phyloP scores from a whole-genome alignment of 2,113 vertebrate species.

The Python bivittatus region DNA sequence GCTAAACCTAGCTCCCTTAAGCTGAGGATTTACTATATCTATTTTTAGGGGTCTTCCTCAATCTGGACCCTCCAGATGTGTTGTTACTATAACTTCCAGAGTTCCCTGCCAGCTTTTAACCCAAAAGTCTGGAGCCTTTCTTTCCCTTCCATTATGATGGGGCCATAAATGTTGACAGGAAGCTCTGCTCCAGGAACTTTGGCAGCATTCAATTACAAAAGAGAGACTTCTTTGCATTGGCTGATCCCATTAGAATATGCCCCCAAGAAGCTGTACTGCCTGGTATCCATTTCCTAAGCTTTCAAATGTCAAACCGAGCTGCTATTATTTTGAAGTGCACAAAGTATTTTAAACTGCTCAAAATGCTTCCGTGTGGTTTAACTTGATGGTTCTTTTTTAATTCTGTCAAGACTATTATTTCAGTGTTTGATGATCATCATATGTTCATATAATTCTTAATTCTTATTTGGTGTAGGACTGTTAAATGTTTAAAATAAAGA shows the following conservation, averaged over 20 bases:
- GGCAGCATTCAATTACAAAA: background rate
- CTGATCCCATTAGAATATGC: background rate
- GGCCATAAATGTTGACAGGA: background rate
- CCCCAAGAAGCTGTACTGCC: background rate
- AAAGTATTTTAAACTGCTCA: background rate
- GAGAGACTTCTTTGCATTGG: background rate
- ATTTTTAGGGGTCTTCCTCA: background rate
- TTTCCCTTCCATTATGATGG: background rate
- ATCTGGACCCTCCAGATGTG: background rate
- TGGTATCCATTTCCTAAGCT: background rate
- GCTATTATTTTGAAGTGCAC: background rate
- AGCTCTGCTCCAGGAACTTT: background rate
- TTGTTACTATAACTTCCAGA: background rate
- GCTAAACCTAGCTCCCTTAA: background rate
- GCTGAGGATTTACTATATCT: background rate
- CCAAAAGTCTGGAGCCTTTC: background rate
- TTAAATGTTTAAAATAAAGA: background rate
- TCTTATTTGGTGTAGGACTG: background rate
- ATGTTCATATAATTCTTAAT: background rate
- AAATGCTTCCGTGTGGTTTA: background rate
- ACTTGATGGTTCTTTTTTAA: background rate
- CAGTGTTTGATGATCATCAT: background rate
- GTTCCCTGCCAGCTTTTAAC: background rate
- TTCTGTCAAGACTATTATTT: background rate
- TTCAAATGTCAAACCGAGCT: background rate